These are phyloP conservation scores for Drosophila nigritarsus DNA, from an alignment of 2,888 invertebrate species.

Conservation along the genomic window DNA sequence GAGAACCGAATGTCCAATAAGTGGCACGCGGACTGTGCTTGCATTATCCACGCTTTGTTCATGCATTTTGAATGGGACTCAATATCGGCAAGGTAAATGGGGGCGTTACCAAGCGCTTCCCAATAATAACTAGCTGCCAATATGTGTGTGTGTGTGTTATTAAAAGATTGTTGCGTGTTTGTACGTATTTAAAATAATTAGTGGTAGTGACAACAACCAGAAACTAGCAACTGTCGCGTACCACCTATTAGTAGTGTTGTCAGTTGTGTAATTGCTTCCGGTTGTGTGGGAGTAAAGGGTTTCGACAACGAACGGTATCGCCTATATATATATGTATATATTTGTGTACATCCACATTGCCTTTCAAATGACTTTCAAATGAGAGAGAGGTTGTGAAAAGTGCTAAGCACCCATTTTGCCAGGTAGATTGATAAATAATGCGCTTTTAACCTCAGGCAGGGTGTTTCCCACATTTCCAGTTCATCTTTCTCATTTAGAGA, in stretches of 20 bases:
- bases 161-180: conserved; percentile 45
- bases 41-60: conserved; percentile 21
- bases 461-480: conserved; percentile 40
- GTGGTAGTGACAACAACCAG: conserved; percentile 62
- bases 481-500: conserved; percentile 25
- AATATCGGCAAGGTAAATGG: conserved; percentile 53
- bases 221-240: conserved; percentile 32
- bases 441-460: conserved; percentile 61
- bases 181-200: conserved; percentile 73
- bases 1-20: conserved; percentile 35
- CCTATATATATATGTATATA: background rate
- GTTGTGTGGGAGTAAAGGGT: conserved; percentile 41
- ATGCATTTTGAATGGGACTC: conserved; percentile 70
- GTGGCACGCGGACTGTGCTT: conserved; percentile 12
- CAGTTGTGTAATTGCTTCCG: conserved; percentile 49
- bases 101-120: conserved; percentile 58
- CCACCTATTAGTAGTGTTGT: conserved; percentile 45
- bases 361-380: conserved; percentile 59
- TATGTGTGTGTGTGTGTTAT: conserved; percentile 22
- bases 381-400: background rate
- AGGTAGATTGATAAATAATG: conserved; percentile 40
- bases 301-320: conserved; percentile 10
- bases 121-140: conserved; percentile 37
- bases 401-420: background rate
- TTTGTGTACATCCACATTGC: conserved; percentile 8